Conservation (phyloP, 2,797 vertebrate species). For the Amblyopsis hoosieri region DNA sequence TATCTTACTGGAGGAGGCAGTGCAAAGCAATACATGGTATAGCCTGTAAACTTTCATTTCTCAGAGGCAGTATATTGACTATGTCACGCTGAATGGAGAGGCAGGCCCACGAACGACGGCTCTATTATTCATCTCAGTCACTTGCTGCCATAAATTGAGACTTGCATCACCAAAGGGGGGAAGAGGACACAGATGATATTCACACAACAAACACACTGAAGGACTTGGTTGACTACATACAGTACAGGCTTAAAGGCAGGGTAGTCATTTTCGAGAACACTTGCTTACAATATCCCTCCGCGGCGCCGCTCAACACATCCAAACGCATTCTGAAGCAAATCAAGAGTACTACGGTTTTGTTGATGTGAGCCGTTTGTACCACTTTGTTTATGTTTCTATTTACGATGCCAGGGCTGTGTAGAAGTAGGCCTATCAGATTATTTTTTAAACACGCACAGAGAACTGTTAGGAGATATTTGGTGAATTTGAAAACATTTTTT, state of each 20-base stretch:
- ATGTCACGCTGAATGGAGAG: conserved; percentile 54
- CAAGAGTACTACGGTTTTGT: too few relatives aligned
- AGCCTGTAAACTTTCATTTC: conserved; percentile 52
- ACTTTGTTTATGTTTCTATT: too few relatives aligned
- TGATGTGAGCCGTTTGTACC: too few relatives aligned
- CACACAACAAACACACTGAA: not conserved
- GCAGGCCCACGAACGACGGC: conserved; percentile 47
- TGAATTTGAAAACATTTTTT: too few relatives aligned
- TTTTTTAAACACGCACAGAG: too few relatives aligned
- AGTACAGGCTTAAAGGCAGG: not conserved
- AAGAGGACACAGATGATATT: not conserved
- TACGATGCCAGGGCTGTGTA: too few relatives aligned
- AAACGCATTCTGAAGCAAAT: too few relatives aligned
- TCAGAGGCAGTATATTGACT: conserved; percentile 60
- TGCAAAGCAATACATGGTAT: conserved; percentile 21
- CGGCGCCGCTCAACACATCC: too few relatives aligned
- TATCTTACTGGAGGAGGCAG: conserved; percentile 25
- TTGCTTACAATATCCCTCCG: too few relatives aligned
- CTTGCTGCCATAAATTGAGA: conserved; percentile 1
- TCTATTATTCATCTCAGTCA: conserved; percentile 62
- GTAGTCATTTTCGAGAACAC: not conserved
- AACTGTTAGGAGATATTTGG: too few relatives aligned
- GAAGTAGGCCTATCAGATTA: too few relatives aligned
- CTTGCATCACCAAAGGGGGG: not conserved
- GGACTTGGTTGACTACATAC: not conserved